Conservation (phyloP, 1,140 invertebrate genomes). For the Bombus vancouverensis region DNA sequence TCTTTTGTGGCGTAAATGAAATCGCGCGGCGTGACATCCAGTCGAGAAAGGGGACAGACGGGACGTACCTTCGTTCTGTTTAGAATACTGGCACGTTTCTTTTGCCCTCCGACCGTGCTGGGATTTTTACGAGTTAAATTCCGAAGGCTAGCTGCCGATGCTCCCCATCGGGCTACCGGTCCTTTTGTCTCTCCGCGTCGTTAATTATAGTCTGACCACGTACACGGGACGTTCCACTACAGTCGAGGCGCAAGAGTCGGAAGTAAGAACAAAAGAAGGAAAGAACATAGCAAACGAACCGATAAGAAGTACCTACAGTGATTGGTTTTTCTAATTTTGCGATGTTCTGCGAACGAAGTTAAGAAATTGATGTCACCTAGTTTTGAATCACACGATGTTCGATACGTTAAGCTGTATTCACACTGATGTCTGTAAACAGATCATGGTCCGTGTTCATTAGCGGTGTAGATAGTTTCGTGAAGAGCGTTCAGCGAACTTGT, state of each 20-base stretch:
- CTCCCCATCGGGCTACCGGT: neutral
- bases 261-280: neutral
- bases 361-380: neutral
- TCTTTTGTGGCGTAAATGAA: constrained; percentile 61
- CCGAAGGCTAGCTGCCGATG: constrained; percentile 19
- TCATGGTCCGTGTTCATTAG: neutral
- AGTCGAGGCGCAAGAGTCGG: neutral
- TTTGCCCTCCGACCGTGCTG: neutral
- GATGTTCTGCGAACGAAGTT: neutral
- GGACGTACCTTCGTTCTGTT: constrained; percentile 16
- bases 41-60: neutral
- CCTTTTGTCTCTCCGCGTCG: constrained; percentile 13
- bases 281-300: neutral
- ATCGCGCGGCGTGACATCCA: constrained; percentile 38
- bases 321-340: too few relatives aligned
- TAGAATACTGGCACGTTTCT: constrained; percentile 38
- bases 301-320: neutral
- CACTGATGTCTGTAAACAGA: neutral
- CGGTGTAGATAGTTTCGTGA: neutral
- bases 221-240: neutral
- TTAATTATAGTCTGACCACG: constrained; percentile 36
- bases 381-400: neutral
- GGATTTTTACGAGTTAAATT: constrained; percentile 48
- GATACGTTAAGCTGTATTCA: neutral
- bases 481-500: neutral